Base-by-base conservation (phyloP, 2,888 invertebrate species). In the Pachycephus smyrnensis region DNA sequence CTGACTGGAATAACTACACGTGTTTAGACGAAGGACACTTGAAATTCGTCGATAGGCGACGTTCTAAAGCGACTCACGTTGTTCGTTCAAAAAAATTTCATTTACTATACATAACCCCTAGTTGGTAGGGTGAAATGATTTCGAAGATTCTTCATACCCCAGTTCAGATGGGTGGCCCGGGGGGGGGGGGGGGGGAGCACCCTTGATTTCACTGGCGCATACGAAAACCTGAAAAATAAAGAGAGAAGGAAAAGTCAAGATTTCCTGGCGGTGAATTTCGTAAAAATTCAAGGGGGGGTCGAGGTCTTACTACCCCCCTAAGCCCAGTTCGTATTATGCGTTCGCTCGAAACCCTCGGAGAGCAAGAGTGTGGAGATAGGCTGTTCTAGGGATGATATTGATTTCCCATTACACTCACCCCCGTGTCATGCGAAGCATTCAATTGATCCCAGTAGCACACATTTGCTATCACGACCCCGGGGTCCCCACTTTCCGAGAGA, bases 321-420 rank as follows among this genome's bases (percentile, higher is more conserved):
- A 23, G 23, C 23, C 55, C 55, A 55, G 2, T 23, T 55, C 55
- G 23, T 23, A 55, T 23, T 55, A 55, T 55, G 55, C 55, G 23
- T 9, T 55, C 23, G 23, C 9, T 23, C 23, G 23, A 23, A 9
- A 23, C 23, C 23, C 2, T 55, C 55, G 23, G 55, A 55, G 55
- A 9, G 23, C 55, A 55, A 9, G 9, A 55, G 55, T 23, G 23
- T 23, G 23, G 40, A 23, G 71, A 71, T 15, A 33, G 33, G 71
- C 71, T 71, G 1, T 71, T 71, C 80, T 80, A 81, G 80, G 83
- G 83, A 82, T 82, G 82, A 79, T 86, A 89, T 90, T 88, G 89
- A 89, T 89, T 89, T 89, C 82, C 88, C 89, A 89, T 90, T 89
- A 89, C 82, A 82, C 82, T 80, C 79, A 73, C 77, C 78, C 80